Percentiles rank a stretch among this genome's conserved stretches.
Conservation (phyloP, 2,888 invertebrate genomes). For the Digitonthophagus gazella region DNA sequence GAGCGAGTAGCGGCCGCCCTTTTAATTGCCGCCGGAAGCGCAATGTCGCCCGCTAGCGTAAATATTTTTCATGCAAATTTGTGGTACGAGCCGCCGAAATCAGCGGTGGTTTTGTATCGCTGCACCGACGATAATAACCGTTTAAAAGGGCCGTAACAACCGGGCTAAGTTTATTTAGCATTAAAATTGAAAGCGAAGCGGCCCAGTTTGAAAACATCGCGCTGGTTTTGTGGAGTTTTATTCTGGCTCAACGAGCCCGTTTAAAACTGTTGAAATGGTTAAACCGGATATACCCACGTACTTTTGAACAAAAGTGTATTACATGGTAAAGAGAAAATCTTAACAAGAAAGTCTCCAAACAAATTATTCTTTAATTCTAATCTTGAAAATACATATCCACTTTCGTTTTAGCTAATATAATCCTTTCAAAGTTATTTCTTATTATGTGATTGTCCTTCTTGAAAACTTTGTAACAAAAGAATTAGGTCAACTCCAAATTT, state of each 20-base stretch:
- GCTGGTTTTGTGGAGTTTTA: not conserved
- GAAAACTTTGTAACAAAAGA: not conserved
- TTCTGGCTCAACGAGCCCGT: not conserved
- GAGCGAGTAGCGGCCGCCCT: not conserved
- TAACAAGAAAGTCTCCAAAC: too few species aligned
- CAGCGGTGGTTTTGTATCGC: not conserved
- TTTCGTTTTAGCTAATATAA: too few species aligned
- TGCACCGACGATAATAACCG: not conserved
- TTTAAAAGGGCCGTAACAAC: not conserved
- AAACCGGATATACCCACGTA: not conserved
- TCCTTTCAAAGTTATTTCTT: too few species aligned
- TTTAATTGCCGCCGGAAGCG: slow-evolving; percentile 3
- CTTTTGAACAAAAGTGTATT: too few species aligned
- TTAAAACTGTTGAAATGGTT: not conserved
- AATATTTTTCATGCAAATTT: slow-evolving; percentile 17
- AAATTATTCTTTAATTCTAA: too few species aligned
- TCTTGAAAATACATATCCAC: too few species aligned
- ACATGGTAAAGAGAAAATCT: too few species aligned
- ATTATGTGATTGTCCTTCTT: too few species aligned
- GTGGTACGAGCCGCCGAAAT: not conserved
- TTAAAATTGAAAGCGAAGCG: not conserved
- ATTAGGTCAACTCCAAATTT: not conserved
- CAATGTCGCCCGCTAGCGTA: not conserved
- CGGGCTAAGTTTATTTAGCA: not conserved
- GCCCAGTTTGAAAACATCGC: not conserved